These are phyloP conservation scores for Rhimphoctona megacephalus DNA, from an alignment of 2,888 invertebrate species.

Conservation along the genomic window DNA sequence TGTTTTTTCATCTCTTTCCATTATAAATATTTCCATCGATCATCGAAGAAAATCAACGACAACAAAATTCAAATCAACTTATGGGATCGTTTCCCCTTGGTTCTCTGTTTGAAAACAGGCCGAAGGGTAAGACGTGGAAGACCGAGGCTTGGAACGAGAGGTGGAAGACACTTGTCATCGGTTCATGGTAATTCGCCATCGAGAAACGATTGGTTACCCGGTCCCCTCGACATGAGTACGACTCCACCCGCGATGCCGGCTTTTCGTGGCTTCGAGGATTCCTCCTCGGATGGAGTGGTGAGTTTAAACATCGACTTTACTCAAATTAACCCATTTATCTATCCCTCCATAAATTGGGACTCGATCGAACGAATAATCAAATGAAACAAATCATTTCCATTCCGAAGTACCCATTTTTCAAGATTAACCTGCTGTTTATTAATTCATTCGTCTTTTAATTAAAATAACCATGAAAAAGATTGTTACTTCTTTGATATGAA, in stretches of 20 bases:
- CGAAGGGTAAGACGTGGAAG: slow-evolving; percentile 83
- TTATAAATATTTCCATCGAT: neutral
- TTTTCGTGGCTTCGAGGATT: slow-evolving; percentile 82
- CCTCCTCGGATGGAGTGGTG: slow-evolving; percentile 82
- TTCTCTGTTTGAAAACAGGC: slow-evolving; percentile 70
- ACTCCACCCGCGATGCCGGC: slow-evolving; percentile 82
- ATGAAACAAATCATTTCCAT: neutral
- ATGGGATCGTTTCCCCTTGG: neutral
- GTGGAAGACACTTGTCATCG: slow-evolving; percentile 79
- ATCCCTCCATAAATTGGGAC: neutral
- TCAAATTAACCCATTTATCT: slow-evolving; percentile 5
- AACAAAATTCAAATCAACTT: neutral
- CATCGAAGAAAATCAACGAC: neutral
- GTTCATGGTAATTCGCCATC: slow-evolving; percentile 82
- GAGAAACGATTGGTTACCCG: slow-evolving; percentile 82
- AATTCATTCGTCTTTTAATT: neutral
- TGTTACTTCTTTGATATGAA: neutral
- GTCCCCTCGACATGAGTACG: slow-evolving; percentile 82
- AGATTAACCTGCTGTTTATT: neutral
- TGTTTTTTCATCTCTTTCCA: neutral
- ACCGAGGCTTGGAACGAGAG: slow-evolving; percentile 81
- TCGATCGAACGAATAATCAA: neutral
- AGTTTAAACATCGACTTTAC: slow-evolving; percentile 56
- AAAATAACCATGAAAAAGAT: too few relatives aligned
- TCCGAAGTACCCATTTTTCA: neutral